Percentiles rank a stretch among this genome's conserved stretches.
Conservation (phyloP, 2,888 invertebrate genomes). For the Phortica okadai region DNA sequence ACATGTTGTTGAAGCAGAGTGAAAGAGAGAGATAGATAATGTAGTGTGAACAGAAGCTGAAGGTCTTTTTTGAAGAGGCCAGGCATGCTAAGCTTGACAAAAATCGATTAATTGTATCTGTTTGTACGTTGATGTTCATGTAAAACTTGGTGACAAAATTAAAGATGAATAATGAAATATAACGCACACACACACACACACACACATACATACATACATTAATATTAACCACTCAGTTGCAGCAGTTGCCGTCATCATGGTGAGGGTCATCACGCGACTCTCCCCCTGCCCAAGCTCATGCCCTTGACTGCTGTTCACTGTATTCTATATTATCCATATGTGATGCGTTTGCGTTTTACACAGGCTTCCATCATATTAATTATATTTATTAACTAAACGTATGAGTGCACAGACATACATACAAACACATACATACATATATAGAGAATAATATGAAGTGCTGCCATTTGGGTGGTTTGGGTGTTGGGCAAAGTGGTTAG, state of each 20-base stretch:
- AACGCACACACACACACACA: not conserved
- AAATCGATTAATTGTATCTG: slow-evolving; percentile 28
- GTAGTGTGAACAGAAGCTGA: not conserved
- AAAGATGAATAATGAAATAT: slow-evolving; percentile 27
- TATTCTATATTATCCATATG: not conserved
- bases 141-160: slow-evolving; percentile 31
- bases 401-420: slow-evolving; percentile 14
- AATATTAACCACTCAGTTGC: slow-evolving; percentile 18
- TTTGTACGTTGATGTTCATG: slow-evolving; percentile 19
- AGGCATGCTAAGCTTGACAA: not conserved
- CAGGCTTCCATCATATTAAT: slow-evolving; percentile 20
- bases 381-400: slow-evolving; percentile 23
- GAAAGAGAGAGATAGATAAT: not conserved
- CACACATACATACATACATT: not conserved
- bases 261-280: too few relatives aligned
- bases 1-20: not conserved
- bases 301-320: too few relatives aligned
- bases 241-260: not conserved
- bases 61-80: not conserved
- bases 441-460: too few relatives aligned
- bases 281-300: too few relatives aligned
- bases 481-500: too few relatives aligned
- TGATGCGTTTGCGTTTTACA: not conserved
- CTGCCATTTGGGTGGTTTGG: too few relatives aligned
- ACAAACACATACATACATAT: too few relatives aligned